Evolutionary conservation across 2,888 invertebrate genomes (phyloP), one percentile per base, ranked within the genome.

Genomic region (Leptopilina myrica): DNA sequence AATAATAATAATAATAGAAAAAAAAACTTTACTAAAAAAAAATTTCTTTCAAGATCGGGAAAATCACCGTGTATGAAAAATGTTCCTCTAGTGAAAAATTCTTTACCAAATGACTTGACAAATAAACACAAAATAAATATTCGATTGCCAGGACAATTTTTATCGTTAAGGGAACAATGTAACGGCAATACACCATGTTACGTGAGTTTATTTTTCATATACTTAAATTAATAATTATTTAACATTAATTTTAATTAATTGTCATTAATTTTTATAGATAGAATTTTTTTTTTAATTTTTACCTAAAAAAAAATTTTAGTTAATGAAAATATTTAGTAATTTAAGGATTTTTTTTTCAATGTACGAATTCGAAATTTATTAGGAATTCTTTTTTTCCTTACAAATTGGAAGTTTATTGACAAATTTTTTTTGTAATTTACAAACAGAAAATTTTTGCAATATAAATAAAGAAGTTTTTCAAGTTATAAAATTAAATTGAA

Each of bases 41-140:
- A 2, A 2, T 33, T 46, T 56, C n/a, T 33, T 53, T 56, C 6
- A 4, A 76, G 76, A 46, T 76, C 76, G 1, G 62, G 49, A 76
- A 46, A n/a, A 76, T 76, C 64, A 5, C 62, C 76, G 33, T 73
- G 73, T 49, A 73, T 73, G 73, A 73, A 56, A 73, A 73, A 73
- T 26, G 33, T 33, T 14, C 73, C 73, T 56, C n/a, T 53, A 33
- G n/a, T 73, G 8, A 73, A 73, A 33, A 53, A 56, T 73, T 26
- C 56, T 14, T 33, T 15, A 11, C 73, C 33, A 9, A 15, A 73
- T 26, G n/a, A 73, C 9, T 40, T 20, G 7, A n/a, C 26, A 26
- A 53, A 56, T n/a, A 73, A 73, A 73, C 33, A 73, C 56, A 56
- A 53, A n/a, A 73, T 73, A 56, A 53, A 9, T 26, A 8, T 73